These are phyloP conservation scores for Luscinia luscinia DNA, from an alignment of 2,797 vertebrate genomes.

Conservation along the genomic window DNA sequence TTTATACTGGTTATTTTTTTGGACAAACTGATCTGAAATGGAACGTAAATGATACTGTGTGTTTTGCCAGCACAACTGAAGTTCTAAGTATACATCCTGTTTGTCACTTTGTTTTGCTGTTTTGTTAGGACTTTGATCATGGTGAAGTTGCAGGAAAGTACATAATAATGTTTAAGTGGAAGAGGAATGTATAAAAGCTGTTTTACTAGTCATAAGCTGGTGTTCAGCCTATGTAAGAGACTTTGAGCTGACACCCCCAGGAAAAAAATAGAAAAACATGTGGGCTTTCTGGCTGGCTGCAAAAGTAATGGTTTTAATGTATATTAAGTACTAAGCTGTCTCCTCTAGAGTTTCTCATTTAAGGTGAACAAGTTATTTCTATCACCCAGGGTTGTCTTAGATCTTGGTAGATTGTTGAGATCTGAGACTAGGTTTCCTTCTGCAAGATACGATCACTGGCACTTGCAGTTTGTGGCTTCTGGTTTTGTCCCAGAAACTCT, in stretches of 20 bases:
- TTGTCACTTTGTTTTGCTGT: conserved; percentile 23
- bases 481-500: neutral
- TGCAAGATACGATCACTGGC: neutral
- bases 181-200: conserved; percentile 34
- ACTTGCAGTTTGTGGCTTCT: conserved; percentile 1
- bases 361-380: neutral
- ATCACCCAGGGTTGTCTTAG: neutral
- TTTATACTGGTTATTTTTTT: conserved; percentile 20
- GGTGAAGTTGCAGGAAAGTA: conserved; percentile 5
- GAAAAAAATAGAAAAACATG: neutral
- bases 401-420: neutral
- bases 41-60: neutral
- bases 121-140: conserved; percentile 31
- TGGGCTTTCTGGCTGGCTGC: neutral
- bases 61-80: conserved; percentile 7
- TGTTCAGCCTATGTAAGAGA: neutral
- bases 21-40: conserved; percentile 10
- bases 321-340: neutral
- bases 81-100: conserved; percentile 11
- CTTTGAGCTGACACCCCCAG: neutral
- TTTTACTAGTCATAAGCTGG: neutral
- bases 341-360: neutral
- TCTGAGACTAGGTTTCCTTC: neutral
- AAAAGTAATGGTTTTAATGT: neutral
- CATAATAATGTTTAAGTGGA: conserved; percentile 38